These are phyloP conservation scores for Danaus plexippus DNA, from an alignment of 1,140 invertebrate species.

Conservation along the genomic window DNA sequence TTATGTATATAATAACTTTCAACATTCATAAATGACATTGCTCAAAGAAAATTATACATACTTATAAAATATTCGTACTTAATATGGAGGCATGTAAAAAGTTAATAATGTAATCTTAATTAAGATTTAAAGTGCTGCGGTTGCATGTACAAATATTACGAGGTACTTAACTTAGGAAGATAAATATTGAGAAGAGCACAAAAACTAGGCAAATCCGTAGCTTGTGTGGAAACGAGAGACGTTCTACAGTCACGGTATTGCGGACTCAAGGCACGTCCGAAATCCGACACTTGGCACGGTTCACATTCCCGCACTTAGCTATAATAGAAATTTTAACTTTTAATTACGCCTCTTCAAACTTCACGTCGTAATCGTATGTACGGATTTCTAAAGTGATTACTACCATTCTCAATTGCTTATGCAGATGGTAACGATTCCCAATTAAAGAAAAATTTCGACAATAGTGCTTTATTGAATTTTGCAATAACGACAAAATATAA, in stretches of 20 bases:
- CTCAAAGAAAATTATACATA: no score
- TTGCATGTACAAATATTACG: not conserved
- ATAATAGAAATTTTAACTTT: conserved; percentile 60
- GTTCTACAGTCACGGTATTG: conserved; percentile 32
- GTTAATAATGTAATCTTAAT: not conserved
- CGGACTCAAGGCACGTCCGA: conserved; percentile 52
- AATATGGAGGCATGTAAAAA: not conserved
- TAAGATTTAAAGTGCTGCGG: not conserved
- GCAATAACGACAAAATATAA: no score
- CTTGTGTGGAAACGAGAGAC: conserved; percentile 13
- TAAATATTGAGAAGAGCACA: not conserved
- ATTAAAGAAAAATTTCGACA: no score
- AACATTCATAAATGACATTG: no score
- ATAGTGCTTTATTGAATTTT: no score
- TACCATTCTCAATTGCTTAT: no score
- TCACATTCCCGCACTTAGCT: conserved; percentile 37
- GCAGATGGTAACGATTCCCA: no score
- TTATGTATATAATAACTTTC: no score
- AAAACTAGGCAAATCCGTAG: conserved; percentile 18
- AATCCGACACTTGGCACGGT: conserved; percentile 64
- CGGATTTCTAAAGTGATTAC: conserved; percentile 25
- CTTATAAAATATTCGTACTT: not conserved
- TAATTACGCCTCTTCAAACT: conserved; percentile 54
- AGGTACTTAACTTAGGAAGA: not conserved
- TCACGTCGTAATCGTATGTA: conserved; percentile 27